Percentiles rank a stretch among this genome's conserved stretches.
Evolutionary conservation across 1,140 invertebrate species (phyloP).

Genomic region (Tetramorium simillimum): DNA sequence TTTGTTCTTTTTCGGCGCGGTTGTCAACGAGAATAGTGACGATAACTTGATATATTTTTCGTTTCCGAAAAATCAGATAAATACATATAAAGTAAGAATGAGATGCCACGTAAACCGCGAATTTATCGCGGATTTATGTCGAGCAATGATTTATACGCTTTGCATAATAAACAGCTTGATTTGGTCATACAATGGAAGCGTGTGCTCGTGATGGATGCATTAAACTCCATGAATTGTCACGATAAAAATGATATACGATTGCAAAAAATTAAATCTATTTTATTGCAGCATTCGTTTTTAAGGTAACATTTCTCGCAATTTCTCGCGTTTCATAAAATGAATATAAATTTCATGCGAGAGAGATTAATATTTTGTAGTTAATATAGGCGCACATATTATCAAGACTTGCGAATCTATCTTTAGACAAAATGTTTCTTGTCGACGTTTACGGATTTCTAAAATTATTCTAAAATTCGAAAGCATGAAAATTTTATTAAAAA

Average conservation of each 20-base stretch:
- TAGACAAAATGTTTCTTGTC: not conserved
- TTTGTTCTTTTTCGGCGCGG: constrained; percentile 55
- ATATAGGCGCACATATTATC: not conserved
- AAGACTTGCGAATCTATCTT: not conserved
- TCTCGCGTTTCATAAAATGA: not conserved
- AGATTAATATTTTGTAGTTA: constrained; percentile 16
- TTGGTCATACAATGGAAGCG: constrained; percentile 32
- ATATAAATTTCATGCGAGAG: constrained; percentile 13
- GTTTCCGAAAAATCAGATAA: constrained; percentile 56
- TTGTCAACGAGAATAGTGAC: constrained; percentile 6
- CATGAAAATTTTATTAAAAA: constrained; percentile 1
- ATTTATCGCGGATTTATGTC: constrained; percentile 59
- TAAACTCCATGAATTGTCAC: constrained; percentile 47
- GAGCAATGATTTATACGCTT: constrained; percentile 63
- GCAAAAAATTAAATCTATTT: constrained; percentile 40
- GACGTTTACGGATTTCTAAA: not conserved
- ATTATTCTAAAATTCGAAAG: not conserved
- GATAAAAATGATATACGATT: constrained; percentile 56
- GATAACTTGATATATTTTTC: constrained; percentile 44
- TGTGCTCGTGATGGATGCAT: constrained; percentile 46
- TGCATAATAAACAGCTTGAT: constrained; percentile 58
- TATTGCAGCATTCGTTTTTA: not conserved
- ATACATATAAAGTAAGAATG: not conserved
- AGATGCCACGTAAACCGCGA: constrained; percentile 41
- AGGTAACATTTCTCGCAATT: not conserved